phyloP scores from a whole-genome alignment of 1,140 invertebrate genomes.

The Aphis craccivora region DNA sequence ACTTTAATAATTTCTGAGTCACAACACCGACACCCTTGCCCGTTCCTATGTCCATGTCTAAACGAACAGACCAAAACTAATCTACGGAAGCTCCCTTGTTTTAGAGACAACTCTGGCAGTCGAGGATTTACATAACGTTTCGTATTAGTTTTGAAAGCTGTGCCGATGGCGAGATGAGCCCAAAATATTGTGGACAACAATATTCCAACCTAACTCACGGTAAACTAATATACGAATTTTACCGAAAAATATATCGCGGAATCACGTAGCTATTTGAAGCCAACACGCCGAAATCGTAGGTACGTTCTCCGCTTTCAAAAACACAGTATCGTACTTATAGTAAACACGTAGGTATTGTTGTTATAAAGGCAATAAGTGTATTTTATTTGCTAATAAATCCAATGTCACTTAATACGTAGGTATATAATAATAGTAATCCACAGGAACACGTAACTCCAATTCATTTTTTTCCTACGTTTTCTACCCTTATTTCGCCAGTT shows the following conservation, averaged over 20 bases:
- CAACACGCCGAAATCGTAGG: background rate
- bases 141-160: conserved; percentile 19
- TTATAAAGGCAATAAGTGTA: background rate
- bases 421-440: background rate
- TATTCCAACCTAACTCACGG: background rate
- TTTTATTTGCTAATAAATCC: background rate
- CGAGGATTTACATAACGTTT: conserved; percentile 35
- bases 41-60: background rate
- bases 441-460: background rate
- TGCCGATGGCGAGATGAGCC: background rate
- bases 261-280: background rate
- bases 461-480: background rate
- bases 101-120: background rate
- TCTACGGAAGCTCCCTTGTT: conserved; percentile 12
- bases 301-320: background rate
- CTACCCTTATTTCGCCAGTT: background rate
- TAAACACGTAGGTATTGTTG: background rate
- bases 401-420: background rate
- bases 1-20: conserved; percentile 25
- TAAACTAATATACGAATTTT: background rate
- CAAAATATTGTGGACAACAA: background rate
- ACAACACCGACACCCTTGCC: too few species aligned
- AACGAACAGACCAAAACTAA: conserved; percentile 29
- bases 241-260: background rate
- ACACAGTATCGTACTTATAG: background rate